Evolutionary conservation across 2,888 invertebrate genomes (phyloP), one percentile per base, ranked within the genome.

Genomic region (Lordiphosa fenestrarum): DNA sequence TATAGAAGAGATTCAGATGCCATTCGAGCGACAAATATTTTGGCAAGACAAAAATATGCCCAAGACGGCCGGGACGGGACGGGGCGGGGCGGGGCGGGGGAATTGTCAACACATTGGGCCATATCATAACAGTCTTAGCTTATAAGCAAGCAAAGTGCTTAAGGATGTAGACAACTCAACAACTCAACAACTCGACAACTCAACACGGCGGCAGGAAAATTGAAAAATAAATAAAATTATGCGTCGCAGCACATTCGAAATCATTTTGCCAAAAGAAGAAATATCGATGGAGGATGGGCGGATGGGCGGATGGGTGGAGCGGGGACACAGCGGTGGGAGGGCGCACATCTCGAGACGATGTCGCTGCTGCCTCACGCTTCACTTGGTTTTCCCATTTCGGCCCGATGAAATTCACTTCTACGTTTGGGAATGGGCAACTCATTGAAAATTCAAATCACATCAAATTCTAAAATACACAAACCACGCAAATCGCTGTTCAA

Each of bases 391-490:
- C 42, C 54, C 44, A 57, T 66, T 67, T 75, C 35, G 44, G 42
- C 35, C 39, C 60, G 37, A 38, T 33, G 41, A 78, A 69, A 73
- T 74, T 73, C 59, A 54, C 52, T 77, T 23, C 23, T 6, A 30
- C 30, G 30, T 30, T 30, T 50, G 42, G 42, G 58, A 58, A 58
- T 60, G 63, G 63, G 65, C 72, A 69, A 69, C 63, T 56, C 84
- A 83, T 85, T 83, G 78, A 70, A 67, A 75, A 83, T 83, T 85
- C 85, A 83, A 81, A 82, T 81, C 85, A 82, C 85, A 85, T 66
- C 78, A 67, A 72, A 81, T 72, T 71, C 70, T 69, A 84, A 84
- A 83, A 77, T 74, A 71, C 68, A 85, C 74, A 84, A 78, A 71
- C 65, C 71, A 75, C 68, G 62, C 61, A 73, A 65, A 72, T 70